Evolutionary conservation across 2,113 vertebrate species (phyloP).

Genomic region (Apaloderma vittatum): DNA sequence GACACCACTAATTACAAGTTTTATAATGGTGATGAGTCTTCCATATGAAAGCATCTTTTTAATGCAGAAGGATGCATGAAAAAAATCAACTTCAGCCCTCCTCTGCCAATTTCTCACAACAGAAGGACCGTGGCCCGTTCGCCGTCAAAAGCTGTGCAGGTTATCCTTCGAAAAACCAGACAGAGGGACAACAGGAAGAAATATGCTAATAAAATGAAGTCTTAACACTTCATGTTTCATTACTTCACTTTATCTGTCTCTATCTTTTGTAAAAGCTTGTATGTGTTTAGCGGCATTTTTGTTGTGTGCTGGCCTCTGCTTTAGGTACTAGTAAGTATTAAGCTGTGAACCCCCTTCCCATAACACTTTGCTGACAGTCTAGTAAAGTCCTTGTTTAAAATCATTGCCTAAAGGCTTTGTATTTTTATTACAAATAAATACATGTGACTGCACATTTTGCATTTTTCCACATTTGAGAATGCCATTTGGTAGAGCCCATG

Average conservation of each 20-base stretch:
- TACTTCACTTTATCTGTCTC: background rate
- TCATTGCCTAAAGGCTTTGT: background rate
- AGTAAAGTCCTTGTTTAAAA: background rate
- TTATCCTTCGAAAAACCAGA: background rate
- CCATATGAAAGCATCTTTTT: background rate
- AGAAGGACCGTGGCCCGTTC: background rate
- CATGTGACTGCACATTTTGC: background rate
- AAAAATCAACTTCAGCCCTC: background rate
- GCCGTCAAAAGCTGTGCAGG: background rate
- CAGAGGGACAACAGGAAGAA: background rate
- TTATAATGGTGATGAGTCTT: background rate
- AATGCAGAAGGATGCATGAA: background rate
- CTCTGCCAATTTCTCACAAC: background rate
- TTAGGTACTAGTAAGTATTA: background rate
- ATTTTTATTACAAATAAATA: background rate
- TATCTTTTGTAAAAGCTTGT: background rate
- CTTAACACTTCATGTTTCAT: background rate
- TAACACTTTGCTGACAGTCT: background rate
- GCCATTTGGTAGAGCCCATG: background rate
- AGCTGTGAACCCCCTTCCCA: background rate
- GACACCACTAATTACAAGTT: background rate
- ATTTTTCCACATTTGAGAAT: background rate
- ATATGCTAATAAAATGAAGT: background rate
- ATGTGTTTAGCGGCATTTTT: background rate
- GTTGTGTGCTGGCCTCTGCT: background rate